Evolutionary conservation across 2,113 vertebrate species (phyloP), one percentile per base, ranked within the genome.

Genomic region (Platichthys stellatus): DNA sequence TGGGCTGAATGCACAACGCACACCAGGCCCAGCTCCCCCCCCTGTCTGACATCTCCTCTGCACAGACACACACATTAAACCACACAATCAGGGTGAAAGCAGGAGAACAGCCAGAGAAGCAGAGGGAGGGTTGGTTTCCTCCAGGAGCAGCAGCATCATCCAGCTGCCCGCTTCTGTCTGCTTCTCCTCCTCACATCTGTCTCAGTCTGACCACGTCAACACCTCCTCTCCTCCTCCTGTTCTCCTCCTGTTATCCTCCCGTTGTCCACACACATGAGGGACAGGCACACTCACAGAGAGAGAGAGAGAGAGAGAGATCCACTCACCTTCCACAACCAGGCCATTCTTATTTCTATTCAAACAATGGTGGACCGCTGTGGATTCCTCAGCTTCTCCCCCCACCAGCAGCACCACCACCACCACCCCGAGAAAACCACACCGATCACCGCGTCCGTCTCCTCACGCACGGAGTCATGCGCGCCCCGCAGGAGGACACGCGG

Each of bases 271-370:
- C 47, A 51, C 17, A 49, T 49, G 47, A 49, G 5, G 21, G 10
- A 69, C 40, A 56, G 40, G 24, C 18, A 66, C 54, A 73, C 47
- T 6, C 28, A 31, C 28, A n/a, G n/a, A n/a, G n/a, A 31, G 5
- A 79, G 54, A 73, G 47, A 79, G 69, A 79, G 45, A 10, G 23
- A 79, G 69, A 77, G 49, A 10, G 23, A 64, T 20, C 66, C 26
- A 76, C 92, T 93, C 88, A 95, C 94, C 94, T 95, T 95, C 84
- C 93, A 94, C 72, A 95, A 91, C 93, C 93, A 95, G 93, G 93
- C 94, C 94, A 92, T 93, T 77, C 88, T 92, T 81, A 83, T 85
- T 88, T 73, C 81, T 84, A 56, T 67, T 76, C 84, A 81, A 80
- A 92, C 92, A 90, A 91, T 90, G 88, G 89, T 80, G 83, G 82